Base-by-base conservation (phyloP, 2,797 vertebrate species). In the Characodon lateralis region DNA sequence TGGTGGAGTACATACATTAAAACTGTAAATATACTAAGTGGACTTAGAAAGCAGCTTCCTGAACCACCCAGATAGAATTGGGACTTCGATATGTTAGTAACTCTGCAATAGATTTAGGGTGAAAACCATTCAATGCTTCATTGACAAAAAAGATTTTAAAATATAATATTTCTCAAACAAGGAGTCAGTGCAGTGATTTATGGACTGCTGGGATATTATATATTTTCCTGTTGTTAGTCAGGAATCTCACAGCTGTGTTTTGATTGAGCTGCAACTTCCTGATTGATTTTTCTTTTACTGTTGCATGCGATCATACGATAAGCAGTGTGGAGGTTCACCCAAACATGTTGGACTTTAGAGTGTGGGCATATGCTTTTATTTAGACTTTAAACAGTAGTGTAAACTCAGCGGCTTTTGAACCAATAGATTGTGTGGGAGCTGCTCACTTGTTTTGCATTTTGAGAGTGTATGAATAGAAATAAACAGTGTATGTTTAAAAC, bases 341-440 rank as follows among this genome's bases (percentile, higher is more conserved):
- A 75, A 68, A 68, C 65, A 43, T 9, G 24, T 16, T 53, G 24
- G 31, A 59, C 69, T 79, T 70, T 46, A 48, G 28, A 66, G 20
- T 31, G 46, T 51, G 46, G 50, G 48, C 56, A 39, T 26, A 39
- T 51, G 16, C 43, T 26, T 50, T 50, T 48, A 28, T 63, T 50
- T 59, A 73, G 72, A 58, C 51, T 41, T 56, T 43, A 59, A 58
- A 41, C 24, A 28, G 35, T n/a, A 18, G 39, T 18, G 53, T 59
- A 73, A 59, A 58, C 72, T 59, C 14, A 16, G 9, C 13, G 4
- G 71, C 6, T 6, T 35, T 10, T 55, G 20, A 22, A 35, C 31
- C 20, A 13, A 35, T 18, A 53, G 28, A 51, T 35, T 13, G 9
- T 22, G 51, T 39, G 24, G 22, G 22, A 72, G n/a, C 26, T 2